Evolutionary conservation across 2,113 vertebrate genomes (phyloP), one percentile per base, ranked within the genome.

Genomic region (Pavo muticus): DNA sequence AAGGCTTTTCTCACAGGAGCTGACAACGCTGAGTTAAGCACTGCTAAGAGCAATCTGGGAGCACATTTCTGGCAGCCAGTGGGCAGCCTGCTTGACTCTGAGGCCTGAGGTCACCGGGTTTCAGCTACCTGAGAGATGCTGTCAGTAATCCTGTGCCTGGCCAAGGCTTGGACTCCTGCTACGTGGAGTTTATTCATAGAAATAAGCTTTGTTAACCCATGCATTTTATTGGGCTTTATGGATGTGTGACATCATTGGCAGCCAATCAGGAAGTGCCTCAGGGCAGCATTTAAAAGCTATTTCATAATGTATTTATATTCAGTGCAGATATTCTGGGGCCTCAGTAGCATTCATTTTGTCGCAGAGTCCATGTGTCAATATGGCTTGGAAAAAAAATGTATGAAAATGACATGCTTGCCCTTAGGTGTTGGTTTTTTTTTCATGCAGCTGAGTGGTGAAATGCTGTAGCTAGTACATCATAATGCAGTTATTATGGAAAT

Each of bases 271-370:
- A 45, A 21, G 32, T 24, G 80, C 59, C 48, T 60, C 6, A 48
- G 39, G 85, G 60, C 93, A 81, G 16, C 83, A 42, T 93, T 94
- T 87, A 77, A 60, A 88, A 77, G 72, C 91, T 82, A 72, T 94
- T 92, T 85, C 93, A 95, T 91, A 69, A 91, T 63, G 42, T 84
- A 94, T 94, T 94, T 90, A 93, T 91, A 92, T 94, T 92, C 94
- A 27, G 91, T 30, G 91, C 93, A 79, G 93, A 70, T 94, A 95
- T 95, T 90, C 88, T 77, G 17, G 91, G 91, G 73, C 73, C 72
- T 42, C 67, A 4, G 84, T 39, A 63, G 78, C 89, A 21, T 65
- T 96, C 71, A 9, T 87, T 96, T 76, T 95, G 94, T 89, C 75
- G 59, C 95, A 91, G 88, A 70, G 74, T 56, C 93, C 74, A 4